Conservation (phyloP, 1,140 invertebrate genomes). For the Paraescarpia echinospica region DNA sequence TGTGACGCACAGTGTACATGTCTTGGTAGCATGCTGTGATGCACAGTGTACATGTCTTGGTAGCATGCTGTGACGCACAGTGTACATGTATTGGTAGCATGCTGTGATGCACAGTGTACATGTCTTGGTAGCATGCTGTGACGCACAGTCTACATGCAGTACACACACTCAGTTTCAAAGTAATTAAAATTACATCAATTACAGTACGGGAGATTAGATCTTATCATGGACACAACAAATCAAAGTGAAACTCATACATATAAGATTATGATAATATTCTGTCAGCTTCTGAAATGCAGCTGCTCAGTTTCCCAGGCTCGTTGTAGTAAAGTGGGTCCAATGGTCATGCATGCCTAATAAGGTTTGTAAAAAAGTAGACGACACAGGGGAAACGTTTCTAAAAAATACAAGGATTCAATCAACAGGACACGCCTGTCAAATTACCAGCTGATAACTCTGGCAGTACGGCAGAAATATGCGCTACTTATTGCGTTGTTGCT, state of each 20-base stretch:
- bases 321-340: not conserved
- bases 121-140: too few relatives aligned
- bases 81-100: too few relatives aligned
- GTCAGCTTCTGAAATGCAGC: not conserved
- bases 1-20: too few relatives aligned
- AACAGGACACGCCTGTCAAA: not conserved
- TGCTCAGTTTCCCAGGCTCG: not conserved
- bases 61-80: too few relatives aligned
- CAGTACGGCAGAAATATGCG: not conserved
- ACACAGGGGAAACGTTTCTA: not conserved
- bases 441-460: not conserved
- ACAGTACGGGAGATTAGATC: not conserved
- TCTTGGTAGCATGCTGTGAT: too few relatives aligned
- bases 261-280: not conserved
- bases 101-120: too few relatives aligned
- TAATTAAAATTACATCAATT: not conserved
- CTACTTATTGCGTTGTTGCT: not conserved
- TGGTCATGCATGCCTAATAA: not conserved
- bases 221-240: not conserved
- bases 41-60: too few relatives aligned
- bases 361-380: not conserved
- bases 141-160: too few relatives aligned
- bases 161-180: too few relatives aligned
- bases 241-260: not conserved
- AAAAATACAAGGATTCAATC: not conserved